phyloP scores from a whole-genome alignment of 1,140 invertebrate genomes.

The Trigoniulus corallinus region DNA sequence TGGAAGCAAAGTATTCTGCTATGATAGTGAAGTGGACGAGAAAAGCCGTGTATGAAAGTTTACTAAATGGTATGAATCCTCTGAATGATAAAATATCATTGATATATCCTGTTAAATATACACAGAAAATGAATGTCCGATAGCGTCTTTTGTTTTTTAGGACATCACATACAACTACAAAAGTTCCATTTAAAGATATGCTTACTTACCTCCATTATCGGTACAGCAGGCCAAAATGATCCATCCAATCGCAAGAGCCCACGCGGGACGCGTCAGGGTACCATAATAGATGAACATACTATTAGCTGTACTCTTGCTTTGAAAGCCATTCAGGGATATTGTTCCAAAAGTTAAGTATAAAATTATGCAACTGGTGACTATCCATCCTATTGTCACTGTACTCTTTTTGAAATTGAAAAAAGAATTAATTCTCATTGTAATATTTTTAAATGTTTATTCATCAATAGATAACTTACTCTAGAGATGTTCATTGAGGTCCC shows the following conservation, averaged over 20 bases:
- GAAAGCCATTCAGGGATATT: too few species aligned
- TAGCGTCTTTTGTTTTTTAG: too few species aligned
- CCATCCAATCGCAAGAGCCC: slow-evolving; percentile 25
- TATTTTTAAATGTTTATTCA: too few species aligned
- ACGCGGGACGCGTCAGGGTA: slow-evolving; percentile 7
- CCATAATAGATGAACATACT: too few species aligned
- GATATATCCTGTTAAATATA: not conserved
- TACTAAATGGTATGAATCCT: slow-evolving; percentile 25
- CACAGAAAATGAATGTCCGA: not conserved
- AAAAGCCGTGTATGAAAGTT: slow-evolving; percentile 28
- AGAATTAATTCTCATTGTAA: not conserved
- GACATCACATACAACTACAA: too few species aligned
- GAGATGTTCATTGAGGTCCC: not conserved
- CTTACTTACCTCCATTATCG: slow-evolving; percentile 4
- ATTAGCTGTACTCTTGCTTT: too few species aligned
- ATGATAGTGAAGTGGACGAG: slow-evolving; percentile 37
- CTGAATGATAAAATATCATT: not conserved
- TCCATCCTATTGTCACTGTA: not conserved
- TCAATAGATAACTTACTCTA: not conserved
- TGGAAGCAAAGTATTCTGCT: not conserved
- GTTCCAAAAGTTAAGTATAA: too few species aligned
- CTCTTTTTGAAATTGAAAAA: not conserved
- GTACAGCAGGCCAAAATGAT: slow-evolving; percentile 27
- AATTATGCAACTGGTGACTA: not conserved
- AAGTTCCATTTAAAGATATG: too few species aligned